phyloP scores from a whole-genome alignment of 2,888 invertebrate species.

The Pristionchus fissidentatus region DNA sequence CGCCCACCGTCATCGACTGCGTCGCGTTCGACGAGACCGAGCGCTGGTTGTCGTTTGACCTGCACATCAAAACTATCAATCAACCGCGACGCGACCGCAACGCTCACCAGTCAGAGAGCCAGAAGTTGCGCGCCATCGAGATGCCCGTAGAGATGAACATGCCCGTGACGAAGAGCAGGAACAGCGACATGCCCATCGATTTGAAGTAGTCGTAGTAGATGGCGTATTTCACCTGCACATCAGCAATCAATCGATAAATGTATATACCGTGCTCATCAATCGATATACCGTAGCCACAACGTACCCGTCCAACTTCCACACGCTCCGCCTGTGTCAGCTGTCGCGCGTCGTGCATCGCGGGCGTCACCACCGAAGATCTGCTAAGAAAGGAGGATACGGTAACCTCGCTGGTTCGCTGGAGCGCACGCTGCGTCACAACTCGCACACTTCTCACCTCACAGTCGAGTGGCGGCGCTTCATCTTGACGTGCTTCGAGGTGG shows the following conservation, averaged over 20 bases:
- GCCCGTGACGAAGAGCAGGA: constrained; percentile 66
- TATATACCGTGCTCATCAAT: neutral
- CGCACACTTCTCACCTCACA: constrained; percentile 33
- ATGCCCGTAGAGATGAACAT: constrained; percentile 68
- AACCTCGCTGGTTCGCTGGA: neutral
- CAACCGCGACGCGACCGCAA: neutral
- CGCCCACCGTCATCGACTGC: constrained; percentile 56
- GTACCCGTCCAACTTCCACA: constrained; percentile 73
- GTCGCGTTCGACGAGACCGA: constrained; percentile 52
- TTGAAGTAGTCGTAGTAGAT: constrained; percentile 72
- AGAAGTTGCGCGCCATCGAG: constrained; percentile 73
- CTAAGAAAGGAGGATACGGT: neutral
- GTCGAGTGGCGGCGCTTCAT: constrained; percentile 53
- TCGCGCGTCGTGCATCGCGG: constrained; percentile 46
- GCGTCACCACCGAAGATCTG: constrained; percentile 40
- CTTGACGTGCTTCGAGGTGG: constrained; percentile 52
- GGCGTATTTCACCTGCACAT: constrained; percentile 65
- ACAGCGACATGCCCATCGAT: constrained; percentile 69
- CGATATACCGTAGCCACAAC: neutral
- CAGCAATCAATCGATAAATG: neutral
- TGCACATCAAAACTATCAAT: constrained; percentile 23
- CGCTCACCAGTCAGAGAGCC: constrained; percentile 73
- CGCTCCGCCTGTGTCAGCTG: constrained; percentile 68
- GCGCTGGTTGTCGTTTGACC: constrained; percentile 71
- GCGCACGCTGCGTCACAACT: neutral